Percentiles rank a stretch among this genome's conserved stretches.
Conservation (phyloP, 64 coral and sea anemone species). For the Dendronephthya gigantea region DNA sequence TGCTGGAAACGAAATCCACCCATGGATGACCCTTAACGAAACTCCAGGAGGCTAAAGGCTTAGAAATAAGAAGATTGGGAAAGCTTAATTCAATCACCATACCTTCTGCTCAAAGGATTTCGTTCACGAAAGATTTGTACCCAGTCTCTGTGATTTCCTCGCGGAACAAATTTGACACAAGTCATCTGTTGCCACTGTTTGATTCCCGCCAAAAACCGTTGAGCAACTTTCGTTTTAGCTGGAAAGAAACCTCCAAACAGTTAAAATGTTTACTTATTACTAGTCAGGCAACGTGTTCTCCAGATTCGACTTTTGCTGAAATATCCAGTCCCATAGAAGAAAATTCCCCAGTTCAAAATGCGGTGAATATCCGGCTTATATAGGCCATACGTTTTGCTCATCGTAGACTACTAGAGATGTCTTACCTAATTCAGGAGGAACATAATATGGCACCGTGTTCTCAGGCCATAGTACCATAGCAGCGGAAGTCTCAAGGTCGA, state of each 20-base stretch:
- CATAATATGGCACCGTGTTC: constrained; percentile 53
- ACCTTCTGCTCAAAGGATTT: constrained; percentile 67
- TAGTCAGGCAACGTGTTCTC: too few relatives aligned
- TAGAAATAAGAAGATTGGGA: too few relatives aligned
- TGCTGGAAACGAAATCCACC: too few relatives aligned
- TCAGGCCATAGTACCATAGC: constrained; percentile 64
- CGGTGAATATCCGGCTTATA: too few relatives aligned
- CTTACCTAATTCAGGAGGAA: constrained; percentile 66
- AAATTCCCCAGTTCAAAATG: too few relatives aligned
- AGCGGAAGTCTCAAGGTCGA: constrained; percentile 10
- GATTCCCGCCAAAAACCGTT: constrained; percentile 33
- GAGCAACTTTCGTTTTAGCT: not conserved
- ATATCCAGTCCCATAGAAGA: too few relatives aligned
- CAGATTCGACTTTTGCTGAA: too few relatives aligned
- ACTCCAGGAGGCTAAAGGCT: too few relatives aligned
- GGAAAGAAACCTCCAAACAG: not conserved
- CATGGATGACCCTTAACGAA: too few relatives aligned
- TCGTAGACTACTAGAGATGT: not conserved
- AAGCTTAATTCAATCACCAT: not conserved
- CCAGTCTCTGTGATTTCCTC: constrained; percentile 74
- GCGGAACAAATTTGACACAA: constrained; percentile 61
- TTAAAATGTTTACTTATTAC: too few relatives aligned
- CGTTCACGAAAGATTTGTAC: constrained; percentile 70
- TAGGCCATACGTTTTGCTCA: too few relatives aligned
- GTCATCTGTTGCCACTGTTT: constrained; percentile 65